Conservation (phyloP, 2,113 vertebrate species). For the Girardinichthys multiradiatus region DNA sequence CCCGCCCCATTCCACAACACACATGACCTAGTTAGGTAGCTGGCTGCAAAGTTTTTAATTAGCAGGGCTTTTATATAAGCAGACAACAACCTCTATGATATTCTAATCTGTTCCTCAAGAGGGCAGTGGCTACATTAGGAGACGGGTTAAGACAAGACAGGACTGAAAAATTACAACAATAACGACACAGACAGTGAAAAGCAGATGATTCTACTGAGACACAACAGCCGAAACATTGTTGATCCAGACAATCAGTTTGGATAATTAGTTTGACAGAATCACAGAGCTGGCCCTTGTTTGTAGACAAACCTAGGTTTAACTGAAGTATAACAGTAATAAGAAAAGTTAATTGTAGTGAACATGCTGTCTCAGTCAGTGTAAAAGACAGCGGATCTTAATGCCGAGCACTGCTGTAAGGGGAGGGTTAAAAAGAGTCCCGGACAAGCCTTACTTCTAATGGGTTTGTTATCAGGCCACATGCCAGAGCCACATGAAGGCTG, state of each 20-base stretch:
- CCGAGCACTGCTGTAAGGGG: background rate
- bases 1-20: background rate
- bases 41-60: conserved; percentile 8
- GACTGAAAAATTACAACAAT: background rate
- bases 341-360: background rate
- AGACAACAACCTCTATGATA: conserved; percentile 1
- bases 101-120: background rate
- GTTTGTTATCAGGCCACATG: background rate
- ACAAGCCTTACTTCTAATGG: background rate
- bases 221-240: background rate
- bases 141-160: background rate
- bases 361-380: background rate
- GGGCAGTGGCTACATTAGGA: background rate
- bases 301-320: conserved; percentile 5
- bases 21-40: conserved; percentile 5
- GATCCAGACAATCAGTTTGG: background rate
- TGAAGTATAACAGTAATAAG: conserved; percentile 27
- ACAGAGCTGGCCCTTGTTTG: background rate
- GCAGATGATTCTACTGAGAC: background rate
- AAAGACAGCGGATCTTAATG: background rate
- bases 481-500: background rate
- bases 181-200: background rate
- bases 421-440: background rate
- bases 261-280: background rate
- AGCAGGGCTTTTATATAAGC: conserved; percentile 1